A percentile compares a stretch with the other conserved stretches of the same genome.
phyloP scores from a whole-genome alignment of 2,113 vertebrate species.

The Corydoras sp. region DNA sequence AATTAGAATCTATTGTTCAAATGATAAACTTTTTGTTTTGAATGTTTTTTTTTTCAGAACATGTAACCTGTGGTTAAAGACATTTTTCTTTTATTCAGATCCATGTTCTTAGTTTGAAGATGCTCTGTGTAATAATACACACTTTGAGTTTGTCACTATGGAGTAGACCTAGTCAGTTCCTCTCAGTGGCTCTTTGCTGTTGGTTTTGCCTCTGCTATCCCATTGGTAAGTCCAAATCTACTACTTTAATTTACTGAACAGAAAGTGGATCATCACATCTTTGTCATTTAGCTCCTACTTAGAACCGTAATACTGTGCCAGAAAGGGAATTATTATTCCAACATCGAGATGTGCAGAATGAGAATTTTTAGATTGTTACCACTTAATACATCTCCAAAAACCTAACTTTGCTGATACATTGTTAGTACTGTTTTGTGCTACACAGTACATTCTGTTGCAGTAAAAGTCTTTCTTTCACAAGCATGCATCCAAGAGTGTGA shows the following conservation, averaged over 20 bases:
- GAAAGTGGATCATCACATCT: neutral
- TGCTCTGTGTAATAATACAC: slow-evolving; percentile 54
- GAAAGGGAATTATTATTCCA: too few species aligned
- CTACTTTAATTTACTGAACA: neutral
- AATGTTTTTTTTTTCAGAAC: neutral
- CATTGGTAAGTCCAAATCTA: slow-evolving; percentile 50
- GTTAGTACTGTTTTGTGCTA: too few species aligned
- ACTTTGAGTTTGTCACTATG: slow-evolving; percentile 45
- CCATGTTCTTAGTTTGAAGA: slow-evolving; percentile 49
- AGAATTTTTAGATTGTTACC: too few species aligned
- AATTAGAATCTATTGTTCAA: too few species aligned
- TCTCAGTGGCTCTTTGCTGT: slow-evolving; percentile 57
- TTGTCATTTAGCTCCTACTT: neutral
- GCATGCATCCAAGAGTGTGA: too few species aligned
- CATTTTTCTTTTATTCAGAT: slow-evolving; percentile 25
- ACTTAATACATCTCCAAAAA: too few species aligned
- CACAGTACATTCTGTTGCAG: too few species aligned
- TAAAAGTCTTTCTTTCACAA: too few species aligned
- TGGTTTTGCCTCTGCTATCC: slow-evolving; percentile 51
- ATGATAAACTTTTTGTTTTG: neutral
- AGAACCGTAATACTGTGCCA: too few species aligned
- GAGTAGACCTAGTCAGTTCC: slow-evolving; percentile 32
- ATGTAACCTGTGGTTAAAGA: neutral
- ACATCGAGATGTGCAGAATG: too few species aligned
- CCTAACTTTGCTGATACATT: too few species aligned